These are phyloP conservation scores for Diphyllodes magnificus DNA, from an alignment of 2,113 vertebrate species.

Conservation along the genomic window DNA sequence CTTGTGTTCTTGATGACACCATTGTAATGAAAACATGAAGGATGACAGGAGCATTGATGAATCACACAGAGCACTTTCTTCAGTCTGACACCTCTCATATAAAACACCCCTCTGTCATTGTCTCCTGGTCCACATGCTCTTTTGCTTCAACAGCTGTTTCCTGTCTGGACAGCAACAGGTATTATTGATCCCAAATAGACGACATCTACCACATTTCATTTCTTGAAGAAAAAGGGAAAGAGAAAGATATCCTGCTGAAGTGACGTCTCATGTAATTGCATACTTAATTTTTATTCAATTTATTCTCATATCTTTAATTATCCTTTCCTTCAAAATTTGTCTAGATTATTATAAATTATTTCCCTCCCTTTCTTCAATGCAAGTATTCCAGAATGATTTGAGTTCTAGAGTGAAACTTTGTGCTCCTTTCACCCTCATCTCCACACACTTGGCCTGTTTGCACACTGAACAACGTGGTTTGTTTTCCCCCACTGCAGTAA, in stretches of 20 bases:
- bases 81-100: neutral
- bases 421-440: neutral
- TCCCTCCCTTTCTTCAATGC: neutral
- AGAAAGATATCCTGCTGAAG: neutral
- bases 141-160: neutral
- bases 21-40: neutral
- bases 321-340: neutral
- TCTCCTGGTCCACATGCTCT: neutral
- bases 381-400: neutral
- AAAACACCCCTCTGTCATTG: neutral
- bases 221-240: neutral
- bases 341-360: neutral
- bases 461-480: fast-evolving
- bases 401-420: neutral
- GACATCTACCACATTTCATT: neutral
- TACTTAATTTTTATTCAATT: neutral
- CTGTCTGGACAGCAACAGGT: neutral
- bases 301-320: neutral
- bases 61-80: neutral
- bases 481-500: neutral
- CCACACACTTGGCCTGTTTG: neutral
- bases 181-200: neutral
- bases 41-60: neutral
- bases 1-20: neutral
- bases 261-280: neutral